Percentiles rank a stretch among this genome's conserved stretches.
These are phyloP conservation scores for Calypte anna DNA, from an alignment of 2,113 vertebrate species.

Conservation along the genomic window DNA sequence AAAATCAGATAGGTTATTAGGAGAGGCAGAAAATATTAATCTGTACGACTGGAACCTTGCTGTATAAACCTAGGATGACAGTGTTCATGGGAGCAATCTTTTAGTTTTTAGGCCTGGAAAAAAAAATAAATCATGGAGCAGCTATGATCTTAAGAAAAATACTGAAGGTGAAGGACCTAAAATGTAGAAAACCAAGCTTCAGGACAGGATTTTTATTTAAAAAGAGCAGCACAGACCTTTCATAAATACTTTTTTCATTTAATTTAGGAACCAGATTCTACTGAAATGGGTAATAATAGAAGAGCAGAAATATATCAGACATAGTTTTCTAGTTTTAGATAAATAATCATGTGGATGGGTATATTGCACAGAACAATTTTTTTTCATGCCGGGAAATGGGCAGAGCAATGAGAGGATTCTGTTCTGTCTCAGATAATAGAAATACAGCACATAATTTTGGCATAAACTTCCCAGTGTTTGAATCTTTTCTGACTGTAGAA, in stretches of 20 bases:
- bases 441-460: not conserved
- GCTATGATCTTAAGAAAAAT: not conserved
- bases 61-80: not conserved
- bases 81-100: fast-evolving
- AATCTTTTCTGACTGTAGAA: not conserved
- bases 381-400: not conserved
- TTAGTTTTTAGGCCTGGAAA: not conserved
- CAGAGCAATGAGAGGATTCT: not conserved
- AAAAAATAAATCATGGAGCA: not conserved
- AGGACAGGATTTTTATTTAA: not conserved
- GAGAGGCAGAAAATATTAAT: not conserved
- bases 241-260: not conserved
- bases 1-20: not conserved
- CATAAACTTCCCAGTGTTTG: not conserved
- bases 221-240: not conserved
- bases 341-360: not conserved
- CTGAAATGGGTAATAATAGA: not conserved
- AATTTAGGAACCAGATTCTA: not conserved
- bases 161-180: not conserved
- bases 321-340: not conserved
- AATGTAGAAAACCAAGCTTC: not conserved
- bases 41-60: not conserved
- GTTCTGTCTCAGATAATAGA: not conserved
- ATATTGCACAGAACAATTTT: not conserved
- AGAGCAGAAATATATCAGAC: not conserved